Percentiles rank a stretch among this genome's conserved stretches.
phyloP scores from a whole-genome alignment of 2,888 invertebrate genomes.

The Campoletis raptor region DNA sequence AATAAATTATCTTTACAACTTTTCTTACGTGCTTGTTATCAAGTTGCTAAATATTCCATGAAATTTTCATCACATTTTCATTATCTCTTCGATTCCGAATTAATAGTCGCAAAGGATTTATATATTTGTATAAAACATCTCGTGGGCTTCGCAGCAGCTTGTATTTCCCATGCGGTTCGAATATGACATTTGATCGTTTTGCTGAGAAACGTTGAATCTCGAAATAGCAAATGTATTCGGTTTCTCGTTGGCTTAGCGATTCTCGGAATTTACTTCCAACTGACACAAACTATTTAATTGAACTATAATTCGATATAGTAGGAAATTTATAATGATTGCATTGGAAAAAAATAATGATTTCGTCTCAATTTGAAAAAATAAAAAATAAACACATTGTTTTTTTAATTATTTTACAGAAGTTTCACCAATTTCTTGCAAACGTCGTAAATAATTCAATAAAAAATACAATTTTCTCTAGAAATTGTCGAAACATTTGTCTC shows the following conservation, averaged over 20 bases:
- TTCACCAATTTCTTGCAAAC: background rate
- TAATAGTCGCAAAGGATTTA: background rate
- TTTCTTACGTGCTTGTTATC: conserved; percentile 8
- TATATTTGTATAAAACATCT: background rate
- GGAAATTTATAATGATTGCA: background rate
- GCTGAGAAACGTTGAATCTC: background rate
- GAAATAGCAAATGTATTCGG: conserved; percentile 1
- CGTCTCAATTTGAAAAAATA: background rate
- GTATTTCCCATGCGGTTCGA: background rate
- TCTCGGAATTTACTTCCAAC: background rate
- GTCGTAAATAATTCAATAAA: background rate
- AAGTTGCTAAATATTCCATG: background rate
- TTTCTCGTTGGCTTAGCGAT: background rate
- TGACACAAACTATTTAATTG: background rate
- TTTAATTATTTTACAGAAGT: background rate
- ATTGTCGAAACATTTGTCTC: background rate
- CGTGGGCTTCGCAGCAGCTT: background rate
- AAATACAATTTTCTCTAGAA: background rate
- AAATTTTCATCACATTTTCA: background rate
- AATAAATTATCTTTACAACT: conserved; percentile 3
- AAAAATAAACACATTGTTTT: background rate
- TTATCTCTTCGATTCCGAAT: background rate
- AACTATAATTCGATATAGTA: background rate
- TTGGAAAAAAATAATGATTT: background rate
- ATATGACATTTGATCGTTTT: background rate